Evolutionary conservation across 2,888 invertebrate genomes (phyloP), one percentile per base, ranked within the genome.

Genomic region (Tolmerus cingulatus): DNA sequence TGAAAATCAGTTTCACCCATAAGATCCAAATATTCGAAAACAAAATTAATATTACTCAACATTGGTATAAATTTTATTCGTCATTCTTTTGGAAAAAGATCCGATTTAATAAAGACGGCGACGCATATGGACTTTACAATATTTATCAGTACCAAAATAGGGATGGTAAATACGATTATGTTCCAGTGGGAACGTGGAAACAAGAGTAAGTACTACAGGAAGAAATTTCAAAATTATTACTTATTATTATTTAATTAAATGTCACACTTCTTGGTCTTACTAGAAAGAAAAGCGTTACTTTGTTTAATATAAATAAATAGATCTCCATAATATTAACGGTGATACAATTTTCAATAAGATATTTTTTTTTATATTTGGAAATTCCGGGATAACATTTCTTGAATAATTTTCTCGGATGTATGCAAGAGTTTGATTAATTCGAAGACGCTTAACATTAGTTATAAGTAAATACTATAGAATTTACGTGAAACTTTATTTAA

Each of bases 101-200:
- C 14, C 88, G 88, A 90, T 95, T 96, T 91, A 95, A 96, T 91
- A 91, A 93, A 57, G 94, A 95, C 89, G 95, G 96, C 0, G 96
- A 96, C 91, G 95, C 95, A 37, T 94, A 94, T 88, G 95, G 95
- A 12, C 95, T 95, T 89, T 96, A 96, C 91, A 95, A 94, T 90
- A 95, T 96, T 89, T 96, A 95, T 91, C 96, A 96, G 90, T 95
- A 94, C 91, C 95, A 95, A 91, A 92, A 92, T 87, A 93, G 93
- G 43, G 93, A 93, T 37, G 82, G 37, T 55, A 93, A 93, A 89
- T 95, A 94, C 90, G 94, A 94, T 90, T 95, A 95, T 91, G 93
- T 92, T 74, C 93, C 92, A 86, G 94, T 95, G 89, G 95, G 95
- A 40, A 92, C 93, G 5, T 95, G 94, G 94, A 93, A 93, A 89